These are phyloP conservation scores for Manacus vitellinus DNA, from an alignment of 2,113 vertebrate genomes.

Conservation along the genomic window DNA sequence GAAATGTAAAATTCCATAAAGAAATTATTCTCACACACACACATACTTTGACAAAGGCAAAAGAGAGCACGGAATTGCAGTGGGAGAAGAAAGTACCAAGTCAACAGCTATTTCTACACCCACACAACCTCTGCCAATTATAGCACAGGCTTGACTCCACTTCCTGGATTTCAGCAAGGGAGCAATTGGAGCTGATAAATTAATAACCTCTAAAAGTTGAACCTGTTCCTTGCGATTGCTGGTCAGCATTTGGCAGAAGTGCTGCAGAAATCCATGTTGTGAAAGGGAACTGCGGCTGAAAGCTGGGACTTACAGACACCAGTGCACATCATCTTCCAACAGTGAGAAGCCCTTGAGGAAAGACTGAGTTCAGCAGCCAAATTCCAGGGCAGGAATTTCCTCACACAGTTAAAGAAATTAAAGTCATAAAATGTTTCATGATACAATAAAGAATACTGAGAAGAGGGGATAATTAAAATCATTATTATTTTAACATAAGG, in stretches of 20 bases:
- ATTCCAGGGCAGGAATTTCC: not conserved
- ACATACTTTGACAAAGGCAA: not conserved
- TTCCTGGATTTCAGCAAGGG: not conserved
- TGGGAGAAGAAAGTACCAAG: not conserved
- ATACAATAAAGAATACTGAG: not conserved
- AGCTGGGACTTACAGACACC: not conserved
- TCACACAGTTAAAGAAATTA: not conserved
- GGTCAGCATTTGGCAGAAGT: not conserved
- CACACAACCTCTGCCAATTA: not conserved
- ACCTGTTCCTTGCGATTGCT: rapidly evolving
- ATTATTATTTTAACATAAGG: not conserved
- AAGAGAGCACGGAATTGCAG: not conserved
- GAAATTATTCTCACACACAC: not conserved
- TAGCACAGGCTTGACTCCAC: not conserved
- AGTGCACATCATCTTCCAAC: not conserved
- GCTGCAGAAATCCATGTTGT: not conserved
- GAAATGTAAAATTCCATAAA: not conserved
- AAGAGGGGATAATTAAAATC: not conserved
- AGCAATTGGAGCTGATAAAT: not conserved
- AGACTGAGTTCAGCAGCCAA: not conserved
- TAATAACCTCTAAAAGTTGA: not conserved
- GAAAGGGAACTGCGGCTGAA: not conserved
- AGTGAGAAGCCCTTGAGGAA: not conserved
- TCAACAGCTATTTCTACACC: not conserved
- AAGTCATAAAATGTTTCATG: not conserved